Conservation (phyloP, 2,113 vertebrate genomes). For the Arvicanthis niloticus region DNA sequence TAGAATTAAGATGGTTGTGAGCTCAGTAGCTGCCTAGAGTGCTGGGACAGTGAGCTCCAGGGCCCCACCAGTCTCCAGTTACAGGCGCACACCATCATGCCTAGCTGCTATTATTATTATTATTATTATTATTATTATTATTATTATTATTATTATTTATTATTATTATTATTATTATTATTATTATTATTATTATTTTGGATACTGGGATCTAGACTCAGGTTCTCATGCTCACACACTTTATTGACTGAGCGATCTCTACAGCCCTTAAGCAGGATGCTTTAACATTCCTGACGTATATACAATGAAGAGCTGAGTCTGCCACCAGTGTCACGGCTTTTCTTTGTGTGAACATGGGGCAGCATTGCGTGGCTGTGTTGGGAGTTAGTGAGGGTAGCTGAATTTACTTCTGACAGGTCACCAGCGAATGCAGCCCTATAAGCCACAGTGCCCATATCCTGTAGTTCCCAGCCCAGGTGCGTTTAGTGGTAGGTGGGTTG, state of each 20-base stretch:
- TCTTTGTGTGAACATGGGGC: background rate
- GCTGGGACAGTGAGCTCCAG: background rate
- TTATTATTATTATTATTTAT: no score
- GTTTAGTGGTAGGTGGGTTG: no score
- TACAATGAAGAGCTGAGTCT: background rate
- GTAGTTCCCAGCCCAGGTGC: fast-evolving
- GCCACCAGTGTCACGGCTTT: background rate
- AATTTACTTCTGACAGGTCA: fast-evolving
- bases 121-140: no score
- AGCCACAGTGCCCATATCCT: background rate
- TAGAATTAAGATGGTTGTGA: no score
- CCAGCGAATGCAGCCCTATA: fast-evolving
- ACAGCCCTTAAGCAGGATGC: no score
- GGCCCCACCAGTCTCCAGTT: background rate
- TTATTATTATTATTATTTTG: background rate
- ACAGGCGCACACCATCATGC: background rate
- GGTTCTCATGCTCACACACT: background rate
- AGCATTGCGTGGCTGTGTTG: background rate
- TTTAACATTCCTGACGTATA: fast-evolving
- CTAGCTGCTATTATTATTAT: background rate
- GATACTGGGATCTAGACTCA: background rate
- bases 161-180: no score
- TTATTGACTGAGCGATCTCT: background rate
- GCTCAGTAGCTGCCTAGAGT: background rate
- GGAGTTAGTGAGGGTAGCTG: background rate